phyloP scores from a whole-genome alignment of 2,113 vertebrate genomes.

The Xyliphius kryptos region DNA sequence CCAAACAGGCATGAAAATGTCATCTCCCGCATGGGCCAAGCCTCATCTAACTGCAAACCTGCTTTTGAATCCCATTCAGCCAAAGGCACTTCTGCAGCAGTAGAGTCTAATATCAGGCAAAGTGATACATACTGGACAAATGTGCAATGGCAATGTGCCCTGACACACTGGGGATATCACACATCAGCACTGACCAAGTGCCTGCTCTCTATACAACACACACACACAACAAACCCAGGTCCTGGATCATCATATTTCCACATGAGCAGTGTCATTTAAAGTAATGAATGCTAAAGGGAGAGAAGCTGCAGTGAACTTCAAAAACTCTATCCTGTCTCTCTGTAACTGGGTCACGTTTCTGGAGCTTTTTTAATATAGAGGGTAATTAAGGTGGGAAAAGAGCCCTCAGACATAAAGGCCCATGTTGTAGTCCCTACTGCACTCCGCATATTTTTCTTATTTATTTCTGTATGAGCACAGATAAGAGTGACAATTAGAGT shows the following conservation, averaged over 20 bases:
- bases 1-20: slow-evolving; percentile 48
- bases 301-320: slow-evolving; percentile 32
- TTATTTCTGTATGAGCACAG: slow-evolving; percentile 27
- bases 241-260: slow-evolving; percentile 31
- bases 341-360: slow-evolving; percentile 43
- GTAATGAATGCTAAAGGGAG: slow-evolving; percentile 46
- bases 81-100: slow-evolving; percentile 21
- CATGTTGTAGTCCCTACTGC: slow-evolving; percentile 6
- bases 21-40: slow-evolving; percentile 41
- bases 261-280: slow-evolving; percentile 42
- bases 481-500: slow-evolving; percentile 19
- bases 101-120: slow-evolving; percentile 28
- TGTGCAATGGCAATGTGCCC: too few relatives aligned
- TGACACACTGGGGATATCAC: too few relatives aligned
- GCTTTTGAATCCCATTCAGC: slow-evolving; percentile 32
- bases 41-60: slow-evolving; percentile 33
- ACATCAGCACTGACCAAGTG: too few relatives aligned
- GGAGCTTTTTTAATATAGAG: slow-evolving; percentile 53
- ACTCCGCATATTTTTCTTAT: slow-evolving; percentile 2
- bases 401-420: slow-evolving; percentile 33
- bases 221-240: slow-evolving; percentile 1
- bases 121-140: slow-evolving; percentile 19
- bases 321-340: slow-evolving; percentile 31
- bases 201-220: too few relatives aligned
- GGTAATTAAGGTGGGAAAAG: slow-evolving; percentile 54